Percentiles rank a stretch among this genome's conserved stretches.
Evolutionary conservation across 2,888 invertebrate genomes (phyloP).

Genomic region (Maniola hyperantus): DNA sequence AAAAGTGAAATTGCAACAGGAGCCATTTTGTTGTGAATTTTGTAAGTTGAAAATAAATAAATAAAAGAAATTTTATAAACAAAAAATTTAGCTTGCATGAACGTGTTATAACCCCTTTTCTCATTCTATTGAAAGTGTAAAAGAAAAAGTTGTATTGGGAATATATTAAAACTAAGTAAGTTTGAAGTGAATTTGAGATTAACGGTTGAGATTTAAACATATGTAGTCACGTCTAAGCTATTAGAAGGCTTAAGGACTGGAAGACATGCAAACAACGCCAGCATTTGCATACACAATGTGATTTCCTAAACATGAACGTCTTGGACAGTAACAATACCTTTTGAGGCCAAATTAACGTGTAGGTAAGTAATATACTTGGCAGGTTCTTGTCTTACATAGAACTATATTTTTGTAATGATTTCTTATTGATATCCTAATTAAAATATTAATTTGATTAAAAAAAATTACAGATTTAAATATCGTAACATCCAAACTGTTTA

Average conservation of each 20-base stretch:
- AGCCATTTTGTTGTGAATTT: no score
- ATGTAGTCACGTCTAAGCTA: slow-evolving; percentile 73
- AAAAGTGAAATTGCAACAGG: slow-evolving; percentile 6
- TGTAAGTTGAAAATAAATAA: no score
- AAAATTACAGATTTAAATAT: no score
- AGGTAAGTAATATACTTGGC: neutral
- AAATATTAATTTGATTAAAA: no score
- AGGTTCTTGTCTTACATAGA: neutral
- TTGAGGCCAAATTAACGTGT: slow-evolving; percentile 2
- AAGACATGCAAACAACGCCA: slow-evolving; percentile 61
- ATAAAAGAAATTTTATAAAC: no score
- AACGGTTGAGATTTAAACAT: slow-evolving; percentile 58
- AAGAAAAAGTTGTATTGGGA: slow-evolving; percentile 23
- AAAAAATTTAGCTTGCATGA: neutral
- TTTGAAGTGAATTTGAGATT: slow-evolving; percentile 32
- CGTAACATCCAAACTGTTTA: no score
- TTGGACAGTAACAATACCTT: neutral
- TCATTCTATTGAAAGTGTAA: neutral
- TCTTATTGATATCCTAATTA: no score
- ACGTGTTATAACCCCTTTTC: neutral
- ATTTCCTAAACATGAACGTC: slow-evolving; percentile 13
- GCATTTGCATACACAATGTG: slow-evolving; percentile 30
- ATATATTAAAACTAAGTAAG: slow-evolving; percentile 52
- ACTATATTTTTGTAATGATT: no score
- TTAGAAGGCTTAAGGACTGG: slow-evolving; percentile 65